Evolutionary conservation across 2,113 vertebrate genomes (phyloP).

Genomic region (Polypterus senegalus): DNA sequence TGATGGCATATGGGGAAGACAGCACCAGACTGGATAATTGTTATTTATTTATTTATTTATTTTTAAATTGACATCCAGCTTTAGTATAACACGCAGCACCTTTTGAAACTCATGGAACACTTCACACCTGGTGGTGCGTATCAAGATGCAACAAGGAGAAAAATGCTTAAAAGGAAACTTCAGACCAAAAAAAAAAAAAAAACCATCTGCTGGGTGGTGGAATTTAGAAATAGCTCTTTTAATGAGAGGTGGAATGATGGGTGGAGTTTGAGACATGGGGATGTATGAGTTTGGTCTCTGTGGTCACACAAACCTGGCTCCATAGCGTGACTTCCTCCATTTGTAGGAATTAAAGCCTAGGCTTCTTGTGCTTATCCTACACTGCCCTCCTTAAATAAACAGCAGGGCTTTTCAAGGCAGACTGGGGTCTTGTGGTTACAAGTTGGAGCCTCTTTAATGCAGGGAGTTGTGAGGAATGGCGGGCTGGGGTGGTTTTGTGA

Average conservation of each 20-base stretch:
- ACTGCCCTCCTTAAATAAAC: conserved; percentile 3
- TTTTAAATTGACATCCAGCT: no score
- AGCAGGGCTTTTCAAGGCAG: neutral
- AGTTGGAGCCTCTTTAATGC: neutral
- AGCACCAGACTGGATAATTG: no score
- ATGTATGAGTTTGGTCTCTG: neutral
- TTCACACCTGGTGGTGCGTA: no score
- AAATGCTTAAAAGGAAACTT: no score
- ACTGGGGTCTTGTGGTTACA: neutral
- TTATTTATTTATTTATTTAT: no score
- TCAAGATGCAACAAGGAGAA: no score
- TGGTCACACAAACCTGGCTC: neutral
- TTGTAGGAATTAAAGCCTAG: neutral
- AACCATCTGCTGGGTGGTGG: conserved; percentile 1
- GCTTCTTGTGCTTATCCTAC: neutral
- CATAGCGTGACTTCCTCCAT: neutral
- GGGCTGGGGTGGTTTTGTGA: no score
- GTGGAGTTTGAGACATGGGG: conserved; percentile 1
- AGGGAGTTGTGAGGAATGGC: neutral
- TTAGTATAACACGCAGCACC: no score
- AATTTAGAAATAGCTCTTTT: conserved; percentile 15
- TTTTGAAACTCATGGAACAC: no score
- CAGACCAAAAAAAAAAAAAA: neutral
- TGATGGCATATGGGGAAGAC: no score
- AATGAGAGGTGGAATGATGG: conserved; percentile 19